Evolutionary conservation across 2,888 invertebrate species (phyloP).

Genomic region (Folsomia candida): DNA sequence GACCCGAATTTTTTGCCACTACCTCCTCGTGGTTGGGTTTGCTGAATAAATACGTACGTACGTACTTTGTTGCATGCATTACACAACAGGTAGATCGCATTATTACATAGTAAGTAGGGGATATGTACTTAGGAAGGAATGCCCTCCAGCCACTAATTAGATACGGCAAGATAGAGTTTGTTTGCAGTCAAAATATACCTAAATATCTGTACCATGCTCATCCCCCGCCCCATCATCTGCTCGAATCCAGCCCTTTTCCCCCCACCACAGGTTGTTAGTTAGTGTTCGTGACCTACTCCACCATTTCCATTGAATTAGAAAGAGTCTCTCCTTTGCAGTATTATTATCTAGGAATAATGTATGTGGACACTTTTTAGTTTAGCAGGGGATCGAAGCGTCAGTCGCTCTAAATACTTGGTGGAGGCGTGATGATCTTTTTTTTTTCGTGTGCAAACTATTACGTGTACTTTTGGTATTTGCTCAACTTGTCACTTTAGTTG

Average conservation of each 20-base stretch:
- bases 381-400: no score
- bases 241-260: no score
- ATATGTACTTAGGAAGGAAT: neutral
- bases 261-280: no score
- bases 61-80: no score
- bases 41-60: neutral
- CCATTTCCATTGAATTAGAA: no score
- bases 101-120: neutral
- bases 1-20: conserved; percentile 12
- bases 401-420: neutral
- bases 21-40: neutral
- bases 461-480: neutral
- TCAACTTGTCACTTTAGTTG: neutral
- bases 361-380: neutral
- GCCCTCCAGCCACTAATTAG: neutral
- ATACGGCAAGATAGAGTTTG: no score
- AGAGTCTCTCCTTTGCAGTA: no score
- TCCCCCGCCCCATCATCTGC: neutral
- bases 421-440: no score
- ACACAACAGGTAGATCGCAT: no score
- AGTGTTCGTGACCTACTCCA: neutral
- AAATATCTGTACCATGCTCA: no score
- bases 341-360: neutral
- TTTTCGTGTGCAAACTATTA: no score
- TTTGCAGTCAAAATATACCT: no score